A percentile compares a stretch with the other conserved stretches of the same genome.
Conservation (phyloP, 2,113 vertebrate species). For the Regulus satrapa region DNA sequence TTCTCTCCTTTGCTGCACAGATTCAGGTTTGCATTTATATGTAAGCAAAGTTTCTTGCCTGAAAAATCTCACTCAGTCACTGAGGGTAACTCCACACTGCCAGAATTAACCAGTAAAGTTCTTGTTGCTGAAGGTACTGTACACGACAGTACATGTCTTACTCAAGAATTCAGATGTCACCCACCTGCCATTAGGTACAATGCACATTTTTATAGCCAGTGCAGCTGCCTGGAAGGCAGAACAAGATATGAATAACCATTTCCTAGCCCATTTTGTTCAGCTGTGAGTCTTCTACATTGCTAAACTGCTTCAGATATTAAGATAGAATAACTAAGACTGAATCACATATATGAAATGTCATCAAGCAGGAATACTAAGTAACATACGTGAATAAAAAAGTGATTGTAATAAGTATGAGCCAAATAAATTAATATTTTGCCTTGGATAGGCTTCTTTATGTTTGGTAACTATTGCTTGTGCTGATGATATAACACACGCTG, state of each 20-base stretch:
- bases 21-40: neutral
- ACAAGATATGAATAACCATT: slow-evolving; percentile 23
- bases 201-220: neutral
- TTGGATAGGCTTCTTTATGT: slow-evolving; percentile 7
- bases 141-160: neutral
- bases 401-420: slow-evolving; percentile 26
- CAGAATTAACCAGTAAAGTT: neutral
- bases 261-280: neutral
- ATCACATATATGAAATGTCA: neutral
- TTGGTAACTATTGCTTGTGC: slow-evolving; percentile 41
- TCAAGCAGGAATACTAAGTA: neutral
- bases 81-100: neutral
- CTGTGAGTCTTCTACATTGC: neutral
- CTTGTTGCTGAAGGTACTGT: neutral
- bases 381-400: slow-evolving; percentile 38
- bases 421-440: slow-evolving; percentile 51
- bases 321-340: neutral
- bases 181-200: neutral
- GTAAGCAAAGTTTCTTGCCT: neutral
- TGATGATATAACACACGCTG: slow-evolving; percentile 63
- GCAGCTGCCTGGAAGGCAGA: slow-evolving; percentile 11
- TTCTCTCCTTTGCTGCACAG: neutral
- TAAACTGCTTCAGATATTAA: neutral
- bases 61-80: neutral
- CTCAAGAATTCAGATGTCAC: neutral